Evolutionary conservation across 2,888 invertebrate genomes (phyloP).

Genomic region (Cheiracanthium punctorium): DNA sequence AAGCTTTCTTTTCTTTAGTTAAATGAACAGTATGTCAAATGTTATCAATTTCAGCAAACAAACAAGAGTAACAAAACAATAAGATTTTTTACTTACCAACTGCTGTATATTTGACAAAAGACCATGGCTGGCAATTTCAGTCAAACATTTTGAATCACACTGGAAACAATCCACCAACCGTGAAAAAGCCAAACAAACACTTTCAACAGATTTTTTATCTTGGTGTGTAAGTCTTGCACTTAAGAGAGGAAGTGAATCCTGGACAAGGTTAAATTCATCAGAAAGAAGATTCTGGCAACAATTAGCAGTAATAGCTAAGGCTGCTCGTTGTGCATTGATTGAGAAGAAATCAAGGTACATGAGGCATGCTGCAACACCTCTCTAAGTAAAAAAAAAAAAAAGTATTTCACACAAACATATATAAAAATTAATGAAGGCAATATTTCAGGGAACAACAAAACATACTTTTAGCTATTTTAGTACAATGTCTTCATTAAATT

Average conservation of each 20-base stretch:
- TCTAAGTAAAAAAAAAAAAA: conserved; percentile 78
- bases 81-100: conserved; percentile 81
- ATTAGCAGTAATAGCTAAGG: conserved; percentile 96
- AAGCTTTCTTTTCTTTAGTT: too few species aligned
- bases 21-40: too few species aligned
- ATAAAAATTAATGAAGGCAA: too few species aligned
- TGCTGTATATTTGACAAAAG: conserved; percentile 95
- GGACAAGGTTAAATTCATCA: conserved; percentile 95
- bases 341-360: conserved; percentile 99
- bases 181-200: conserved; percentile 96
- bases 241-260: conserved; percentile 89
- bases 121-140: conserved; percentile 94
- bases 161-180: conserved; percentile 97
- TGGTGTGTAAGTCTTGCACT: conserved; percentile 83
- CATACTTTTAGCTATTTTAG: too few species aligned
- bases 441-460: too few species aligned
- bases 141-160: conserved; percentile 89
- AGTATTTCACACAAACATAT: too few species aligned
- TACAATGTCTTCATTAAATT: too few species aligned
- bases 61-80: too few species aligned
- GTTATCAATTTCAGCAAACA: too few species aligned
- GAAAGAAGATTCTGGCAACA: conserved; percentile 95
- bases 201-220: conserved; percentile 98
- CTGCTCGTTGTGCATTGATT: conserved; percentile 96
- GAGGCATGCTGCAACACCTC: conserved; percentile 96